phyloP scores from a whole-genome alignment of 2,797 vertebrate genomes.

The Leucoraja ocellata region DNA sequence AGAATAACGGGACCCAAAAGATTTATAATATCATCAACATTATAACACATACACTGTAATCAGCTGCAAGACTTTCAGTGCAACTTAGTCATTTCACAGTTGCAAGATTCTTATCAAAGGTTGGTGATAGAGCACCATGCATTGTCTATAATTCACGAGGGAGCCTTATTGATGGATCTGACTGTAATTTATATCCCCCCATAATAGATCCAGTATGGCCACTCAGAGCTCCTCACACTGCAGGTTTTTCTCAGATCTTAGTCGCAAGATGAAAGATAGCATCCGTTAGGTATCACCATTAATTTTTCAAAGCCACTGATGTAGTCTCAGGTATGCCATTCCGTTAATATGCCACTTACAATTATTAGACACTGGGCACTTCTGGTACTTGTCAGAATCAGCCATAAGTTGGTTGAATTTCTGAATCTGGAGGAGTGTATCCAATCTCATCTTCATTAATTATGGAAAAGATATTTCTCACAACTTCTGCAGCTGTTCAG shows the following conservation, averaged over 20 bases:
- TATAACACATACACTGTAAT: not conserved
- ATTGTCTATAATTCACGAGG: conserved; percentile 23
- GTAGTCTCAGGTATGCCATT: not conserved
- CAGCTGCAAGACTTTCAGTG: not conserved
- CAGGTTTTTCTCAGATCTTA: not conserved
- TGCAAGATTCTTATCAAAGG: not conserved
- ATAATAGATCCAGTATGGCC: not conserved
- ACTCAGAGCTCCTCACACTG: not conserved
- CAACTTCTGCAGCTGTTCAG: not conserved
- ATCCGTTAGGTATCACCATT: not conserved
- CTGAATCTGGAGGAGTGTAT: not conserved
- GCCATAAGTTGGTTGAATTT: not conserved
- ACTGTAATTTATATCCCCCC: not conserved
- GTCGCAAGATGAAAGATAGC: not conserved
- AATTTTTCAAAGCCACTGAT: not conserved
- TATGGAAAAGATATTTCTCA: conserved; percentile 17
- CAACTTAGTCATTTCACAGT: conserved; percentile 10
- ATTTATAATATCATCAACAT: not conserved
- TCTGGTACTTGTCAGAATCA: not conserved
- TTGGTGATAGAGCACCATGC: not conserved
- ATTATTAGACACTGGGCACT: not conserved
- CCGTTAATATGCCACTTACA: conserved; percentile 19
- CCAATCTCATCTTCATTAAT: conserved; percentile 35
- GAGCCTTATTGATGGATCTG: conserved; percentile 7
- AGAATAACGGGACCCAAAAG: not conserved